A percentile compares a stretch with the other conserved stretches of the same genome.
Conservation (phyloP, 2,113 vertebrate genomes). For the Felis catus region DNA sequence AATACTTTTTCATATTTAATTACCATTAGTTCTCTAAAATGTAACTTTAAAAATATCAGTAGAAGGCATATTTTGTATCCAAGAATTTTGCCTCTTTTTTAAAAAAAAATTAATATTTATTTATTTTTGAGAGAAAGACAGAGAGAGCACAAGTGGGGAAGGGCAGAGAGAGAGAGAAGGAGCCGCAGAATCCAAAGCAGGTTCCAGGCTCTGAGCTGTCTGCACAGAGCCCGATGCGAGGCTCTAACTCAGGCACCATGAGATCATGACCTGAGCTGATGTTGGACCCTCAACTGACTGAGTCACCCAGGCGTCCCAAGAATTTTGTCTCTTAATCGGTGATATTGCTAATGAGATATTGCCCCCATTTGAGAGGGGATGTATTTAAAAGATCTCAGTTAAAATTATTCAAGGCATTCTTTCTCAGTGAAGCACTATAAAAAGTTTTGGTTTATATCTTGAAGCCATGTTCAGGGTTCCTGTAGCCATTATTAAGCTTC, state of each 20-base stretch:
- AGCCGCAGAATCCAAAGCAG: too few relatives aligned
- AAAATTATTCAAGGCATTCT: background rate
- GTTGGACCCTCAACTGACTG: too few relatives aligned
- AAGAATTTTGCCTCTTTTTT: background rate
- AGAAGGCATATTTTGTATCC: background rate
- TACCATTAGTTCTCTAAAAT: background rate
- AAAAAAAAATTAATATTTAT: too few relatives aligned
- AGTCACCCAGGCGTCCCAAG: background rate
- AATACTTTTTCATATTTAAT: background rate
- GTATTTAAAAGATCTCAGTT: background rate
- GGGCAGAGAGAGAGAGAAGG: too few relatives aligned
- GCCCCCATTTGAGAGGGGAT: background rate
- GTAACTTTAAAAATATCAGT: background rate
- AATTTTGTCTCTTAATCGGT: background rate
- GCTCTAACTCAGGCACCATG: too few relatives aligned
- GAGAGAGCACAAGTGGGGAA: too few relatives aligned
- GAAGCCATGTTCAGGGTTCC: background rate
- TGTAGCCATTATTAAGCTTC: background rate
- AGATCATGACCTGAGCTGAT: too few relatives aligned
- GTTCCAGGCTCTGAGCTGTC: too few relatives aligned
- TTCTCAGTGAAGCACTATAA: background rate
- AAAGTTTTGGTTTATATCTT: background rate
- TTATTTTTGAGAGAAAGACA: too few relatives aligned
- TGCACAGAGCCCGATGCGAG: too few relatives aligned
- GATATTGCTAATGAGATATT: background rate